Percentiles rank a stretch among this genome's conserved stretches.
Conservation (phyloP, 2,888 invertebrate species). For the Drosophila paucipuncta region DNA sequence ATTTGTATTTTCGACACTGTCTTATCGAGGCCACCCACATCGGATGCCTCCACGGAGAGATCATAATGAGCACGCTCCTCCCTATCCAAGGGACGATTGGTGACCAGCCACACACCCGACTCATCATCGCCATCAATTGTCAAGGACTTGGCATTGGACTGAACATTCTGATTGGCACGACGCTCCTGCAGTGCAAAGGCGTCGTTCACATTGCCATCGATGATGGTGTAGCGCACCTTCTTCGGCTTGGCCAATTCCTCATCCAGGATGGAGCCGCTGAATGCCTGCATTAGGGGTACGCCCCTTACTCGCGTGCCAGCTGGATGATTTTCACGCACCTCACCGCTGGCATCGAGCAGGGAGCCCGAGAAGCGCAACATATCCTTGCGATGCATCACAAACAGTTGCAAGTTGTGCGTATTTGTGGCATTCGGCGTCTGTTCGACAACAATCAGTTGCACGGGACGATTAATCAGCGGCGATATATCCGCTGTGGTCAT, state of each 20-base stretch:
- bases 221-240: conserved; percentile 91
- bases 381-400: conserved; percentile 92
- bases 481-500: conserved; percentile 96
- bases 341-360: conserved; percentile 88
- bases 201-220: conserved; percentile 91
- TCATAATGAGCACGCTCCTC: conserved; percentile 91
- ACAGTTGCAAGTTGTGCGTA: conserved; percentile 92
- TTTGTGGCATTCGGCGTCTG: conserved; percentile 92
- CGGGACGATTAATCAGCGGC: conserved; percentile 92
- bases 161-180: conserved; percentile 71
- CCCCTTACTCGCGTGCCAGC: conserved; percentile 90
- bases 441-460: conserved; percentile 92
- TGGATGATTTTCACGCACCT: conserved; percentile 91
- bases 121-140: conserved; percentile 85
- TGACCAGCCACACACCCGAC: conserved; percentile 91
- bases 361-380: conserved; percentile 92
- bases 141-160: conserved; percentile 68
- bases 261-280: conserved; percentile 86
- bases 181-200: conserved; percentile 89
- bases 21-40: conserved; percentile 92
- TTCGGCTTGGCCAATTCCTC: conserved; percentile 71
- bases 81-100: conserved; percentile 91
- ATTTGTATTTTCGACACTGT: conserved; percentile 92
- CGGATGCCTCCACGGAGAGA: conserved; percentile 92
- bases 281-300: conserved; percentile 90